Conservation (phyloP, 2,113 vertebrate genomes). For the Solea senegalensis region DNA sequence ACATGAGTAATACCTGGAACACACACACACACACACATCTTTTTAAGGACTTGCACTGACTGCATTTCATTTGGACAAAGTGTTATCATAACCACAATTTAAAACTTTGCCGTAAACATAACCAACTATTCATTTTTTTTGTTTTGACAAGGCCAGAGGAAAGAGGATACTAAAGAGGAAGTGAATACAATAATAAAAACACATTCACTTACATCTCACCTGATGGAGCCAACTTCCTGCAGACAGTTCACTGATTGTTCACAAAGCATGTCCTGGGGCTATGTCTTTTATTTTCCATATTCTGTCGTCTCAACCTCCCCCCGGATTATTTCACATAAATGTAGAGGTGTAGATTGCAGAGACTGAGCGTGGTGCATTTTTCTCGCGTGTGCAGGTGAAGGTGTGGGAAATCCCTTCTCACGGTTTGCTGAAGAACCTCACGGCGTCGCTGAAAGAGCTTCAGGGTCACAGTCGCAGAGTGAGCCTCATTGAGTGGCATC, state of each 20-base stretch:
- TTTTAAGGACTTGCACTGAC: no score
- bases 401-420: constrained; percentile 91
- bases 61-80: no score
- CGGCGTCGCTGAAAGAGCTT: constrained; percentile 85
- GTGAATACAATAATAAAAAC: no score
- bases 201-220: constrained; percentile 21
- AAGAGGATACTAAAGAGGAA: no score
- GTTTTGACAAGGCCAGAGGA: no score
- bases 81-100: no score
- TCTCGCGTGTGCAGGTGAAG: constrained; percentile 83
- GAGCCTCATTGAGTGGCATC: constrained; percentile 93
- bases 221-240: constrained; percentile 20
- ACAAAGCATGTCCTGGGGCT: not conserved
- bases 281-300: not conserved
- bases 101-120: no score
- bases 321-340: not conserved
- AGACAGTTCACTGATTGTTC: not conserved
- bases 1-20: not conserved
- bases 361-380: not conserved
- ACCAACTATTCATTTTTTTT: no score
- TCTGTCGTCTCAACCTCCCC: not conserved
- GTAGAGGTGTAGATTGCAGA: not conserved
- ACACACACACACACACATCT: not conserved
- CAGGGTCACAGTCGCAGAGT: constrained; percentile 88
- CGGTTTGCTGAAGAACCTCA: constrained; percentile 84